These are phyloP conservation scores for Pachycephala philippinensis DNA, from an alignment of 2,113 vertebrate species.

Conservation along the genomic window DNA sequence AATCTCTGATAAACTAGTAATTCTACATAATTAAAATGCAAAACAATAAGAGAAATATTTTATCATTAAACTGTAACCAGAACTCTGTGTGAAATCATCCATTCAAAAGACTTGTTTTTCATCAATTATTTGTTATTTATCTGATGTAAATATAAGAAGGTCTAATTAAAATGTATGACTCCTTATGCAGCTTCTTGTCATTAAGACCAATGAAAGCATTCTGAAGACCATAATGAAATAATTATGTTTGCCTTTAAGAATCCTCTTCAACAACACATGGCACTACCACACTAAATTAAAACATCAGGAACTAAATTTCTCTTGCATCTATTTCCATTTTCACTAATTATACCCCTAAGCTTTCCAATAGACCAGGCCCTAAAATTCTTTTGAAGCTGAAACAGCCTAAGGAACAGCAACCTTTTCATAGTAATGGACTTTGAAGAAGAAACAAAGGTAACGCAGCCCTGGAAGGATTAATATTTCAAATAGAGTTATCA, in stretches of 20 bases:
- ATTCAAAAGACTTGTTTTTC: slow-evolving; percentile 73
- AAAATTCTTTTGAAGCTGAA: slow-evolving; percentile 82
- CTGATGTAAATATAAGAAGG: slow-evolving; percentile 75
- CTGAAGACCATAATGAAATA: slow-evolving; percentile 80
- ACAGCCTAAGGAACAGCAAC: slow-evolving; percentile 69
- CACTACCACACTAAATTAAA: slow-evolving; percentile 79
- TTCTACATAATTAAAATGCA: slow-evolving; percentile 72
- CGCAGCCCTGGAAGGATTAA: slow-evolving; percentile 60
- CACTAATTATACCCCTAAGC: slow-evolving; percentile 86
- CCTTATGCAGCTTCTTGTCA: slow-evolving; percentile 70
- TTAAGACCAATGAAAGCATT: slow-evolving; percentile 76
- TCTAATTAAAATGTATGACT: slow-evolving; percentile 79
- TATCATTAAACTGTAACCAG: slow-evolving; percentile 74
- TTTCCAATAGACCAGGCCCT: slow-evolving; percentile 79
- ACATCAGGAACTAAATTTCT: slow-evolving; percentile 79
- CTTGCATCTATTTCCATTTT: slow-evolving; percentile 79
- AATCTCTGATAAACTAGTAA: neutral
- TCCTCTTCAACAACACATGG: slow-evolving; percentile 75
- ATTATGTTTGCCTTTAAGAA: slow-evolving; percentile 82
- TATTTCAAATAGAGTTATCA: slow-evolving; percentile 59
- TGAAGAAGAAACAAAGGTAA: slow-evolving; percentile 74
- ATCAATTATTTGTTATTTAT: slow-evolving; percentile 81
- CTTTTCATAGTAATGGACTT: slow-evolving; percentile 74
- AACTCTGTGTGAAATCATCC: slow-evolving; percentile 66
- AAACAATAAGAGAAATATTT: slow-evolving; percentile 66